A percentile compares a stretch with the other conserved stretches of the same genome.
These are phyloP conservation scores for Sphaerodactylus townsendi DNA, from an alignment of 2,113 vertebrate genomes.

Conservation along the genomic window DNA sequence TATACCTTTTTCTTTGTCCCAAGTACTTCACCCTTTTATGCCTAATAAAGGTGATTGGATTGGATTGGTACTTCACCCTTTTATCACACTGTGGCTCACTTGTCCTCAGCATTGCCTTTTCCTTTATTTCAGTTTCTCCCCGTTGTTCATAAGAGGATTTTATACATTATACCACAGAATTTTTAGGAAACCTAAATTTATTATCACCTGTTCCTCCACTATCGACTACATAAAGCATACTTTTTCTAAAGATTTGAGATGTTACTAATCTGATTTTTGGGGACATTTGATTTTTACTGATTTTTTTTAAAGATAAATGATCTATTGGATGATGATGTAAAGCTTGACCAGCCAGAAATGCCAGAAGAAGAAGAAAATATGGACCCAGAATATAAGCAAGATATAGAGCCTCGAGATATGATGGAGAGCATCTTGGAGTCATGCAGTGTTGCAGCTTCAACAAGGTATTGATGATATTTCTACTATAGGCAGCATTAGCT, in stretches of 20 bases:
- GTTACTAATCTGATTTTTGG: not conserved
- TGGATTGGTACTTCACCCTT: no score
- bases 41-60: no score
- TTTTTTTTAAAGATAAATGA: conserved; percentile 86
- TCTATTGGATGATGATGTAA: conserved; percentile 88
- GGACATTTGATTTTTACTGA: not conserved
- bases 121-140: no score
- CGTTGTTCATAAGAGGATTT: no score
- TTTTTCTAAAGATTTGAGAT: not conserved
- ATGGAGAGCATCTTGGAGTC: conserved; percentile 73
- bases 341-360: conserved; percentile 91
- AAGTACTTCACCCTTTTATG: no score
- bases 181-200: no score
- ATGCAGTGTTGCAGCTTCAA: conserved; percentile 73
- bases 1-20: no score
- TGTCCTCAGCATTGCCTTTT: no score
- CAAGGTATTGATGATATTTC: conserved; percentile 67
- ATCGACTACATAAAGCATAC: not conserved
- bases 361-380: conserved; percentile 84
- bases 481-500: not conserved
- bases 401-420: conserved; percentile 74
- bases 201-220: no score
- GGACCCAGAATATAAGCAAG: conserved; percentile 72
- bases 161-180: no score
- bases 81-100: no score